phyloP scores from a whole-genome alignment of 2,113 vertebrate genomes.

The Rhadina sibilatrix region DNA sequence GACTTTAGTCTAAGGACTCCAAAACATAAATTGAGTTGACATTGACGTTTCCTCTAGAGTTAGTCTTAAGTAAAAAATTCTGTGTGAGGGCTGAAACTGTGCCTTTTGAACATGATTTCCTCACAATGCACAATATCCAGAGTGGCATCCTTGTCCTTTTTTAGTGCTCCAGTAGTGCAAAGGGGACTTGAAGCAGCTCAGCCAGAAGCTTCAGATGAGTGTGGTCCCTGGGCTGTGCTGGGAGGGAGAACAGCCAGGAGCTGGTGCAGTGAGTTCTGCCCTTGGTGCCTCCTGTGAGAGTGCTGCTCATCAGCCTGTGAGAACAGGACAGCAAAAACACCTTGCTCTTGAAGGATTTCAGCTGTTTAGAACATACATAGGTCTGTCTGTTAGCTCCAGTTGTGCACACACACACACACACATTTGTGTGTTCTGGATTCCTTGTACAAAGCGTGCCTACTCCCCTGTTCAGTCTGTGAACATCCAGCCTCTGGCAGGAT shows the following conservation, averaged over 20 bases:
- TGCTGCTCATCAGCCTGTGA: not conserved
- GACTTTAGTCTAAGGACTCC: not conserved
- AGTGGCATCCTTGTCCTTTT: not conserved
- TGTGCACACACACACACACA: not conserved
- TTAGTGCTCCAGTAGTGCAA: accelerated
- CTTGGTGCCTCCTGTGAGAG: accelerated
- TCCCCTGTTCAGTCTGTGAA: accelerated
- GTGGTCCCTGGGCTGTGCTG: accelerated
- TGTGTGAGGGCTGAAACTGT: accelerated
- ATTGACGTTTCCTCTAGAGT: not conserved
- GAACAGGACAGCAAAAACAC: accelerated
- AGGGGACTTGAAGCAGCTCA: not conserved
- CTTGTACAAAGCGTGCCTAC: accelerated
- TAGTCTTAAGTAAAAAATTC: not conserved
- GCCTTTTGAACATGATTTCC: not conserved
- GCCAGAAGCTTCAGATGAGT: not conserved
- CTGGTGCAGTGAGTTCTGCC: accelerated
- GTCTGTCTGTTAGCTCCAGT: accelerated
- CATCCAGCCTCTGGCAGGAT: not conserved
- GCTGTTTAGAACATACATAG: accelerated
- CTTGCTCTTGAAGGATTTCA: not conserved
- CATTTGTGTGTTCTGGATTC: accelerated
- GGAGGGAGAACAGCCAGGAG: accelerated
- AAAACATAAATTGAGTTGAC: not conserved
- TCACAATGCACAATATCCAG: not conserved